phyloP scores from a whole-genome alignment of 2,888 invertebrate genomes.

The Pherbina coryleti region DNA sequence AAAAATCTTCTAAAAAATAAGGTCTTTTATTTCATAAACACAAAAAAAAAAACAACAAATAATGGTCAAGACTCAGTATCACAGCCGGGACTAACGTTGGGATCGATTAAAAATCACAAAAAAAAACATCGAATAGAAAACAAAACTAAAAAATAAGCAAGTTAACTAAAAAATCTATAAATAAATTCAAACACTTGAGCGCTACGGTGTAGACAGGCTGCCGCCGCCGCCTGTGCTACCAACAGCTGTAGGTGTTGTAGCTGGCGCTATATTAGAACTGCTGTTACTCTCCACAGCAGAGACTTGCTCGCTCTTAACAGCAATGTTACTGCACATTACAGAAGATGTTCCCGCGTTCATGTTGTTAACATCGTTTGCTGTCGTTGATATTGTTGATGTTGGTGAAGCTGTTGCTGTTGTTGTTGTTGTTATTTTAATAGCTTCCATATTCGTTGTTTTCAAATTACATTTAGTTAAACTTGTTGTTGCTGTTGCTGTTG shows the following conservation, averaged over 20 bases:
- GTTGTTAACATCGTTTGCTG: conserved; percentile 16
- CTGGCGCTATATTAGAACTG: neutral
- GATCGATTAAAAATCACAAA: conserved; percentile 35
- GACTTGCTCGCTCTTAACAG: neutral
- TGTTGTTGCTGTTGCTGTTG: neutral
- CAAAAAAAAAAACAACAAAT: conserved; percentile 15
- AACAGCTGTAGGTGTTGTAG: neutral
- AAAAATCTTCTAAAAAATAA: conserved; percentile 2
- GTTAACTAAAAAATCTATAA: neutral
- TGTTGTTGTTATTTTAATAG: conserved; percentile 45
- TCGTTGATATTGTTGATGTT: conserved; percentile 22
- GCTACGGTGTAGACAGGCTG: neutral
- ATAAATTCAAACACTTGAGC: neutral
- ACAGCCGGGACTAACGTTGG: conserved; percentile 69
- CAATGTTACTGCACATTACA: neutral
- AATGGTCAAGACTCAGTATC: conserved; percentile 59
- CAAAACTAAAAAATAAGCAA: neutral
- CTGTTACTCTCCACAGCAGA: neutral
- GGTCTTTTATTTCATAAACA: conserved; percentile 8
- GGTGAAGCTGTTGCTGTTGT: conserved; percentile 44
- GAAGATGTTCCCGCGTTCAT: neutral
- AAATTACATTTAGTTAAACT: neutral
- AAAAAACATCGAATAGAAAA: neutral
- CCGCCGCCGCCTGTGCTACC: neutral
- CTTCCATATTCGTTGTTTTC: neutral